A percentile compares a stretch with the other conserved stretches of the same genome.
phyloP scores from a whole-genome alignment of 2,113 vertebrate species.

The Emydura subglobosa region DNA sequence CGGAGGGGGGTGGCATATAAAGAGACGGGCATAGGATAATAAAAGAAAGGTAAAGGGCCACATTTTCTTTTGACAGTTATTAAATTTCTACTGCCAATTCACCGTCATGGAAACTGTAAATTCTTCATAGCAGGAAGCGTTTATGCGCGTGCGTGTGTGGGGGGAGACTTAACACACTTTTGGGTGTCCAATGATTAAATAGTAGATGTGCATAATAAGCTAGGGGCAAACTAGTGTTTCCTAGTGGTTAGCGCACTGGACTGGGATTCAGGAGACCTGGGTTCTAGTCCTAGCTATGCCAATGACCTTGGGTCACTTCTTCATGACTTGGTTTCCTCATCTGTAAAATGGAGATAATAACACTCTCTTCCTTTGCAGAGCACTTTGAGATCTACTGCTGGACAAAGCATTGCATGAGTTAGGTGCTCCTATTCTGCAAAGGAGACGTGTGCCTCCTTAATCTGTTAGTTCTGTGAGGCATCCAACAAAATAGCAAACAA shows the following conservation, averaged over 20 bases:
- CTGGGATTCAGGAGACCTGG: not conserved
- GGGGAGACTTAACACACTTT: not conserved
- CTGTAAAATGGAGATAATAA: not conserved
- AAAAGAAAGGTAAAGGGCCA: not conserved
- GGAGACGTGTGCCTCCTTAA: not conserved
- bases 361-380: not conserved
- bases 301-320: not conserved
- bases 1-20: not conserved
- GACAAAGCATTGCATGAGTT: not conserved
- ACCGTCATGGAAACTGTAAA: not conserved
- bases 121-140: not conserved
- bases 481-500: not conserved
- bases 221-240: not conserved
- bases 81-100: not conserved
- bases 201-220: not conserved
- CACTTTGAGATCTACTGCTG: not conserved
- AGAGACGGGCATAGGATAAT: not conserved
- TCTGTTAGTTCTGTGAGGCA: not conserved
- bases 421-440: not conserved
- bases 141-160: too few relatives aligned
- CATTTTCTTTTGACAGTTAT: not conserved
- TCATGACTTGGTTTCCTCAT: not conserved
- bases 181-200: not conserved
- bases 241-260: not conserved
- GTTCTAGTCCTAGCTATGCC: not conserved